Conservation (phyloP, 2,113 vertebrate species). For the Labeo rohita region DNA sequence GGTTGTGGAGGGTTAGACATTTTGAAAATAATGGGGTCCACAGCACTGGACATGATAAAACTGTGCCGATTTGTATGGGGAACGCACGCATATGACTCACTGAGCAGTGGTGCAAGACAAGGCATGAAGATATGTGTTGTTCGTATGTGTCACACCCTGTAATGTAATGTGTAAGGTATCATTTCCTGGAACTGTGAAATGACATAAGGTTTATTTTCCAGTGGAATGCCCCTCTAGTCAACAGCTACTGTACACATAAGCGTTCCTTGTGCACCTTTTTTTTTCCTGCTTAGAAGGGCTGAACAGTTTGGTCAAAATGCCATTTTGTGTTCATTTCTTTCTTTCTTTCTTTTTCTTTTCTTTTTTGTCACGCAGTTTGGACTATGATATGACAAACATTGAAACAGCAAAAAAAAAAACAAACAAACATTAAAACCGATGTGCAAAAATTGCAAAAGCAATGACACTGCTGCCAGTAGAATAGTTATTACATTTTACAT, state of each 20-base stretch:
- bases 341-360: too few species aligned
- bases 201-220: neutral
- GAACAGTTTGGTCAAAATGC: neutral
- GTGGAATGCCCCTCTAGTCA: neutral
- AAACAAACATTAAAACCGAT: neutral
- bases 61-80: neutral
- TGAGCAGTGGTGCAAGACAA: neutral
- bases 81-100: conserved; percentile 7
- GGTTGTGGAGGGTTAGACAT: neutral
- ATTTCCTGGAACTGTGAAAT: conserved; percentile 44
- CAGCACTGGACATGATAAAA: neutral
- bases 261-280: neutral
- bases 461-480: neutral
- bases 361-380: neutral
- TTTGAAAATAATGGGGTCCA: neutral
- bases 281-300: neutral
- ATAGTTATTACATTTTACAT: neutral
- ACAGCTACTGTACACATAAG: conserved; percentile 5
- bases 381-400: neutral
- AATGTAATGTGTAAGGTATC: conserved; percentile 19
- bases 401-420: neutral
- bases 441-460: neutral
- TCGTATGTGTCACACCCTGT: conserved; percentile 32
- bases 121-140: conserved; percentile 25
- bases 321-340: neutral